phyloP scores from a whole-genome alignment of 23 tunicate genomes.

The Aplidium turbinatum region DNA sequence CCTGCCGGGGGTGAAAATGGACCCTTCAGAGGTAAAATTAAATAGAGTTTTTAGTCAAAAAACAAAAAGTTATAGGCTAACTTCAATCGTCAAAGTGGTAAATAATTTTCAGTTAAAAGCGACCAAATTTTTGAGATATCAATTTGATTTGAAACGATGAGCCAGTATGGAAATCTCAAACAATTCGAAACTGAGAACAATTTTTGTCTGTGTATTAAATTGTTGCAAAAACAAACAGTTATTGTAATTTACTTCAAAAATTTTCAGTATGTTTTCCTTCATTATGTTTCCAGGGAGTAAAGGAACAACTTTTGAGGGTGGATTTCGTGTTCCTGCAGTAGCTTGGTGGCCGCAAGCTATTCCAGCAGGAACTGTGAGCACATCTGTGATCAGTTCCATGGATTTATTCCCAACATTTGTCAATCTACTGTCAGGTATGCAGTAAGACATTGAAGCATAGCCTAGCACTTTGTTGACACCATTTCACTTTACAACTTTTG shows the following conservation, averaged over 20 bases:
- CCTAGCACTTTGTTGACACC: too few relatives aligned
- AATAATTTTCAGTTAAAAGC: too few relatives aligned
- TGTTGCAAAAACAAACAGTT: too few relatives aligned
- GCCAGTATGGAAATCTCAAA: neutral
- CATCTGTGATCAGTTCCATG: constrained; percentile 5
- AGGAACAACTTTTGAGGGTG: constrained; percentile 47
- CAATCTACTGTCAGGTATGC: neutral
- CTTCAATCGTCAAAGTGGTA: too few relatives aligned
- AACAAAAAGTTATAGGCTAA: too few relatives aligned
- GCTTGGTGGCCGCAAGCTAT: constrained; percentile 42
- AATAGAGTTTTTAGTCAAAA: too few relatives aligned
- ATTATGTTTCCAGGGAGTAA: constrained; percentile 21
- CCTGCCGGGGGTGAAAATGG: neutral
- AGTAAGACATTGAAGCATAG: neutral
- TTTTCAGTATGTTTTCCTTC: neutral
- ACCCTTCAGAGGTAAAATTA: neutral
- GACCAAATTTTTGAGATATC: too few relatives aligned
- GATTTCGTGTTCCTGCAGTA: constrained; percentile 38
- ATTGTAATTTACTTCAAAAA: neutral
- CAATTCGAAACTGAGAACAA: neutral
- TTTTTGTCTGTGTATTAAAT: neutral
- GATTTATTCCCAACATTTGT: constrained; percentile 32
- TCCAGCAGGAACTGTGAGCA: constrained; percentile 19
- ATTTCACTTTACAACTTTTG: too few relatives aligned
- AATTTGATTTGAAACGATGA: too few relatives aligned